phyloP scores from a whole-genome alignment of 92 coral and sea anemone genomes.

The Scolanthus callimorphus region DNA sequence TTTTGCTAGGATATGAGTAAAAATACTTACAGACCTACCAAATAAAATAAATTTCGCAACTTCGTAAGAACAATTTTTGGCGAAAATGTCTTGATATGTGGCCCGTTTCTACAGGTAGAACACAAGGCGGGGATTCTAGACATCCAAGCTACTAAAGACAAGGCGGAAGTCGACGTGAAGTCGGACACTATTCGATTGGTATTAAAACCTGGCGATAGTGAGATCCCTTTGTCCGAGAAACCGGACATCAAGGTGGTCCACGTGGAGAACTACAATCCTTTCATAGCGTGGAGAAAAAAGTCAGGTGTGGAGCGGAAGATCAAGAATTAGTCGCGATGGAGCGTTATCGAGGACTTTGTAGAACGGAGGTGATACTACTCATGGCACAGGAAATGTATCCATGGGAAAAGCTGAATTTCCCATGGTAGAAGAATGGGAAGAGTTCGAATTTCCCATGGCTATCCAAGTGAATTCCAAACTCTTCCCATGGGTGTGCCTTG shows the following conservation, averaged over 20 bases:
- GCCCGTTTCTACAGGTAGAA: constrained; percentile 61
- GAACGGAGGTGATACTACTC: too few relatives aligned
- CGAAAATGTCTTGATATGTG: not conserved
- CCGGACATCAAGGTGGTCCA: constrained; percentile 67
- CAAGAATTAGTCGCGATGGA: not conserved
- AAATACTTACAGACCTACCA: too few relatives aligned
- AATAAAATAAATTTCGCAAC: too few relatives aligned
- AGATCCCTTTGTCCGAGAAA: constrained; percentile 51
- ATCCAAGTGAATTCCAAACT: too few relatives aligned
- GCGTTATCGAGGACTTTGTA: not conserved
- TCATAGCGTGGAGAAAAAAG: constrained; percentile 1
- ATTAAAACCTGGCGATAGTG: constrained; percentile 89
- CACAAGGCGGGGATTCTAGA: constrained; percentile 91
- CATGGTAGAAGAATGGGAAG: too few relatives aligned
- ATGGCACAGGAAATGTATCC: too few relatives aligned
- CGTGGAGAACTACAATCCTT: constrained; percentile 32
- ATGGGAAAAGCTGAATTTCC: too few relatives aligned
- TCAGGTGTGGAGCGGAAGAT: too few relatives aligned
- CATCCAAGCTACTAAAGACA: constrained; percentile 78
- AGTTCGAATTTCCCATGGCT: too few relatives aligned
- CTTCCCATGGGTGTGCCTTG: too few relatives aligned
- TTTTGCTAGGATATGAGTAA: too few relatives aligned
- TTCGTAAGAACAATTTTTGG: too few relatives aligned
- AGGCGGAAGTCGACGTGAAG: constrained; percentile 86
- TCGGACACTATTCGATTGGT: constrained; percentile 92